phyloP scores from a whole-genome alignment of 2,888 invertebrate species.

The Cryptocheilus praepositus region DNA sequence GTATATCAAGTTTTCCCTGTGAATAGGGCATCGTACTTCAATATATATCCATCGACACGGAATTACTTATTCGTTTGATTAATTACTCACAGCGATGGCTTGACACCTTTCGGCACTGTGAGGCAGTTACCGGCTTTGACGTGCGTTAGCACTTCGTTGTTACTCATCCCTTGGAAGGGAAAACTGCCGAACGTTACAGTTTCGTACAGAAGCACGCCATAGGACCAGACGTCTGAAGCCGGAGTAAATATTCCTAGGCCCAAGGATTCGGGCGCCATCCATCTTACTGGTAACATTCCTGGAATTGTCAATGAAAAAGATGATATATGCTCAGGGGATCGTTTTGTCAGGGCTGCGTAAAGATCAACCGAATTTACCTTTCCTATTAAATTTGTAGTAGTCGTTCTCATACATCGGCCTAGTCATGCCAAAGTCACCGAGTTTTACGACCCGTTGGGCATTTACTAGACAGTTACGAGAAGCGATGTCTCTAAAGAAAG shows the following conservation, averaged over 20 bases:
- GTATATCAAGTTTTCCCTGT: constrained; percentile 84
- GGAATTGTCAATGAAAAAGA: constrained; percentile 17
- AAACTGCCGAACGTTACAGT: constrained; percentile 94
- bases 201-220: constrained; percentile 90
- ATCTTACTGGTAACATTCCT: constrained; percentile 90
- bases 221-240: constrained; percentile 93
- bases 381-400: constrained; percentile 91
- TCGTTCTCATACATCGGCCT: constrained; percentile 91
- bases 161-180: constrained; percentile 91
- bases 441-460: constrained; percentile 83
- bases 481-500: constrained; percentile 83
- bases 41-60: too few species aligned
- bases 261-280: constrained; percentile 95
- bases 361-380: constrained; percentile 75
- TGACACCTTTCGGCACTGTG: constrained; percentile 85
- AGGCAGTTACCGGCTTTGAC: constrained; percentile 87
- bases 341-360: neutral
- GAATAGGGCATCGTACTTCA: neutral
- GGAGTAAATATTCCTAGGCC: constrained; percentile 89
- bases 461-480: constrained; percentile 87
- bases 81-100: constrained; percentile 84
- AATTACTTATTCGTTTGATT: constrained; percentile 25
- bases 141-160: constrained; percentile 88
- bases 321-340: neutral
- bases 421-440: constrained; percentile 95